These are phyloP conservation scores for Scylla paramamosain DNA, from an alignment of 1,140 invertebrate genomes.

Conservation along the genomic window DNA sequence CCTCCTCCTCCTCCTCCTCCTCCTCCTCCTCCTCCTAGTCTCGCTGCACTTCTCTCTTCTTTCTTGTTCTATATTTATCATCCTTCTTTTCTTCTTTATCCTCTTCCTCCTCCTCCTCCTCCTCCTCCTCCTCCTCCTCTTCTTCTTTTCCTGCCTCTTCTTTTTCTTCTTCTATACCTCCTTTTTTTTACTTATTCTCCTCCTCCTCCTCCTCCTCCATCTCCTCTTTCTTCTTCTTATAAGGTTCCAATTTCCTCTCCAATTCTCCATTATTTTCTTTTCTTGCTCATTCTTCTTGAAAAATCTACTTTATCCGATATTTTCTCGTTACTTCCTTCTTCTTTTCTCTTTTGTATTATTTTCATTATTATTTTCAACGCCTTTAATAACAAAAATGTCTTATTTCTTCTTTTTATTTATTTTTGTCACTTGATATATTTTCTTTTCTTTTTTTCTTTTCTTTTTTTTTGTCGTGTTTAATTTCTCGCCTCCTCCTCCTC, in stretches of 20 bases:
- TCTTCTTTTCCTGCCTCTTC: background rate
- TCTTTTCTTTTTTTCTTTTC: background rate
- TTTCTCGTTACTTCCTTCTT: too few species aligned
- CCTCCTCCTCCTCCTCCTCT: background rate
- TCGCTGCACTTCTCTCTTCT: background rate
- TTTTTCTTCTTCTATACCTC: background rate
- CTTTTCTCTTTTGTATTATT: too few species aligned
- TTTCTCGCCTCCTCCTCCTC: background rate
- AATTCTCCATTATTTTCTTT: background rate
- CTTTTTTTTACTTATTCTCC: background rate
- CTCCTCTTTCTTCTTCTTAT: background rate
- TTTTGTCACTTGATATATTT: too few species aligned
- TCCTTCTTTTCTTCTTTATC: background rate
- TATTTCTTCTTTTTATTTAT: too few species aligned
- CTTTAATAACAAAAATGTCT: too few species aligned
- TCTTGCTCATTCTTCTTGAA: background rate
- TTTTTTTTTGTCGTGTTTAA: background rate
- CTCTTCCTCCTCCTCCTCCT: background rate
- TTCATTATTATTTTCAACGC: too few species aligned
- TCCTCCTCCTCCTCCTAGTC: background rate
- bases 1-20: slow-evolving; percentile 15
- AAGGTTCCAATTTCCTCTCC: background rate
- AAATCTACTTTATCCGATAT: too few species aligned
- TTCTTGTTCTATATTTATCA: background rate
- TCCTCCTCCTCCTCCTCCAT: background rate